Conservation (phyloP, 2,888 invertebrate genomes). For the Branchipolynoe longqiensis region DNA sequence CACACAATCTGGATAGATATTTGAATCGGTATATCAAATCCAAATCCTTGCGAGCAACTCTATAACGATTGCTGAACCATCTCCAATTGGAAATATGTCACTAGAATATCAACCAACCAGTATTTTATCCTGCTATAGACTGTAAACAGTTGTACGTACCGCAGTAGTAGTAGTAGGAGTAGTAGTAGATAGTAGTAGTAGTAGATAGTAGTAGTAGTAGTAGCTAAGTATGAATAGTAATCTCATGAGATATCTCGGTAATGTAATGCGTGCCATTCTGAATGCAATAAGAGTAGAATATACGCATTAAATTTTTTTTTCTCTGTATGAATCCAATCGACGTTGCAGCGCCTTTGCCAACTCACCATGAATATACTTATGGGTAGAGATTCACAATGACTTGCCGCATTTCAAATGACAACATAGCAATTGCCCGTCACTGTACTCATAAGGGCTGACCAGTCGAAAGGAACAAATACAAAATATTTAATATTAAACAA, state of each 20-base stretch:
- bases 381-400: background rate
- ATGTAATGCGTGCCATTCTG: constrained; percentile 45
- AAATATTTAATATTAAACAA: no score
- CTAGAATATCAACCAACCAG: constrained; percentile 2
- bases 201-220: constrained; percentile 16
- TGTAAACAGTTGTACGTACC: constrained; percentile 52
- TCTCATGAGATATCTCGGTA: constrained; percentile 53
- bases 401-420: background rate
- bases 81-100: constrained; percentile 36
- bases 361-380: constrained; percentile 20
- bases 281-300: constrained; percentile 42
- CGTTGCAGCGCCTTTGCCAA: background rate
- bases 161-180: constrained; percentile 47
- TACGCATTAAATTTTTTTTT: background rate
- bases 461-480: no score
- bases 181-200: constrained; percentile 41
- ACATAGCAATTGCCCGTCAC: background rate
- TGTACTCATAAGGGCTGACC: constrained; percentile 2
- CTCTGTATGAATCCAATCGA: constrained; percentile 43
- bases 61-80: constrained; percentile 6
- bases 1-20: background rate
- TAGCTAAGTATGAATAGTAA: constrained; percentile 45
- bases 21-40: constrained; percentile 28
- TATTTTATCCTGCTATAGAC: constrained; percentile 41
- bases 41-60: constrained; percentile 26